Evolutionary conservation across 2,113 vertebrate genomes (phyloP), one percentile per base, ranked within the genome.

Genomic region (Zosterops japonicus): DNA sequence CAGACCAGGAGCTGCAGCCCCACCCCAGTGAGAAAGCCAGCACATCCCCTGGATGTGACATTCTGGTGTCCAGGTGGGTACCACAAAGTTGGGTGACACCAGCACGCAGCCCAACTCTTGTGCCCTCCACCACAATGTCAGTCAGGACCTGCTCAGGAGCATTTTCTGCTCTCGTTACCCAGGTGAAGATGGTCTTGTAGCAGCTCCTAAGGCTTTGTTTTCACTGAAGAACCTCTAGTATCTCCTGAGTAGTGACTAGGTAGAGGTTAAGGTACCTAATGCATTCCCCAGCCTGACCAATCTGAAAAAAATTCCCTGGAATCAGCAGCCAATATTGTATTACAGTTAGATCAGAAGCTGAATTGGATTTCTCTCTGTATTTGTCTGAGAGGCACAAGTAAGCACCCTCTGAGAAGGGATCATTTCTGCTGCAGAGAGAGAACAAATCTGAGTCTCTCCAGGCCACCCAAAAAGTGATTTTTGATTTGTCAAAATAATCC

Each of bases 401-500:
- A 78, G 52, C 2, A 6, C 52, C 60, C 71, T 90, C 83, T 0
- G 6, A 81, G 76, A 78, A 77, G 47, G n/a, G 67, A 47, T 80
- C 71, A 56, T 75, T 94, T 88, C 83, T 92, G 35, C 44, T 56
- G n/a, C 68, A 71, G 46, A 81, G 28, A 67, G 23, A 83, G 35
- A 63, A 36, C 64, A 75, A 80, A 88, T 75, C 49, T 83, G 22
- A 2, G 0, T 80, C 68, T 95, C 64, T 83, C 68, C 82, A 84
- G 92, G 88, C 94, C 94, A 94, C 94, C 93, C 90, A 90, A 94
- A 92, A 93, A 94, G 75, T 70, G 76, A 95, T 86, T 87, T 94
- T 94, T 93, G 85, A 86, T 94, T 96, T 95, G 64, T 93, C 85
- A 91, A 88, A 96, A 92, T 94, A 96, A 88, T 91, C 71, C 83